Evolutionary conservation across 2,113 vertebrate species (phyloP), one percentile per base, ranked within the genome.

Genomic region (Orcinus orca): DNA sequence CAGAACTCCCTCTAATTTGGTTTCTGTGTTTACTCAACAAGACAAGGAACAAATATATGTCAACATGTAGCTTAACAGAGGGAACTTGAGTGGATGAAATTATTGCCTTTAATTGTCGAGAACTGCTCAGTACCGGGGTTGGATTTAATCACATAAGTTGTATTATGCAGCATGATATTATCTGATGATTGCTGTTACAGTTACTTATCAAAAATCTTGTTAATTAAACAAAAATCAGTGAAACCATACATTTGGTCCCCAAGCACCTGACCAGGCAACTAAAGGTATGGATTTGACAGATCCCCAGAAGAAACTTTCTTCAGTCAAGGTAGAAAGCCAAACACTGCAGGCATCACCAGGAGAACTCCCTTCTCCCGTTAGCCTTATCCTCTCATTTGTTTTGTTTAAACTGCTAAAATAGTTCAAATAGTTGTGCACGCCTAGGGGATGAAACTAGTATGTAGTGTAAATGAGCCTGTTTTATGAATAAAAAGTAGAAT

Each of bases 21-120:
- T 93, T 98, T 98, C 87, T 88, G 4, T 96, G 89, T 94, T 97
- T 93, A 92, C 68, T 91, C 97, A 97, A 70, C 55, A 87, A 86
- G 18, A 55, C 55, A 83, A 60, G 87, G 93, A 95, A 87, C 26
- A 83, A 94, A 87, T 85, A 8, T 41, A 38, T 93, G 44, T 73
- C 50, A 93, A 0, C 76, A 2, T 95, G 50, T 83, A 55, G 0
- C 0, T 85, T 93, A 84, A 76, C 36, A n/a, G 5, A 93, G 74
- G 67, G 36, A 26, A 14, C 29, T 79, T 55, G 65, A 47, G n/a
- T 74, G 67, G 58, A 79, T 90, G 18, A 93, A 87, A 80, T 62
- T 17, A 7, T 36, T 77, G 12, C 26, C 65, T 92, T 83, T 97
- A 96, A 0, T 47, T 86, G 33, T 67, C 38, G 23, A 53, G 62